Base-by-base conservation (phyloP, 2,888 invertebrate genomes). In the Hipparchia semele region DNA sequence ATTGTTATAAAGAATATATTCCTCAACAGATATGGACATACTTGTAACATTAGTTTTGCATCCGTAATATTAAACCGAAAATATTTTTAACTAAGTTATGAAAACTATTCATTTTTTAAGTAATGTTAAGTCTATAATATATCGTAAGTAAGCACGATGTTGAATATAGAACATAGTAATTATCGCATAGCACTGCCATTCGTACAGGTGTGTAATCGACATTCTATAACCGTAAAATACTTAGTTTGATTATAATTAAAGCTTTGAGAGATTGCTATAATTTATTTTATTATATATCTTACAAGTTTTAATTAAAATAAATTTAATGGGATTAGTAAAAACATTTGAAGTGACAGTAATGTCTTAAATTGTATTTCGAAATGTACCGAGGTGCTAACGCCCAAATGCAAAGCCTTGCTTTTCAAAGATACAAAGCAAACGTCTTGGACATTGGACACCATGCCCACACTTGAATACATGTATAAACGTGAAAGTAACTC, bases 171-270 rank as follows among this genome's bases (percentile, higher is more conserved):
- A 49, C 59, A 2, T 33, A n/a, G 23, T 51, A 68, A 68, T 60
- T 60, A 59, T 51, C 68, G 8, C 68, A 64, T 64, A 68, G 39
- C 64, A 33, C 10, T 49, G 46, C 53, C 59, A 70, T 75, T 53
- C 60, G 73, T 39, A 58, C 56, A 64, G 51, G 71, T 73, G 67
- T 71, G 65, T 73, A 75, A 72, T 75, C 67, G 71, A 73, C 71
- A 72, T 75, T 67, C 62, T 64, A 58, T 58, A 71, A 59, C 53
- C 54, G 73, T 68, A 69, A 61, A 67, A 68, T 60, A 46, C 53
- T 59, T 68, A 23, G n/a, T 56, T 62, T 39, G 39, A 39, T 39
- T 68, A 71, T 56, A 56, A 12, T 71, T 56, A 60, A 49, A 54
- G 12, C 59, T 59, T 45, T 23, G 58, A 60, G 49, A 51, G 49